phyloP scores from a whole-genome alignment of 2,888 invertebrate species.

The Alentia gelatinosa region DNA sequence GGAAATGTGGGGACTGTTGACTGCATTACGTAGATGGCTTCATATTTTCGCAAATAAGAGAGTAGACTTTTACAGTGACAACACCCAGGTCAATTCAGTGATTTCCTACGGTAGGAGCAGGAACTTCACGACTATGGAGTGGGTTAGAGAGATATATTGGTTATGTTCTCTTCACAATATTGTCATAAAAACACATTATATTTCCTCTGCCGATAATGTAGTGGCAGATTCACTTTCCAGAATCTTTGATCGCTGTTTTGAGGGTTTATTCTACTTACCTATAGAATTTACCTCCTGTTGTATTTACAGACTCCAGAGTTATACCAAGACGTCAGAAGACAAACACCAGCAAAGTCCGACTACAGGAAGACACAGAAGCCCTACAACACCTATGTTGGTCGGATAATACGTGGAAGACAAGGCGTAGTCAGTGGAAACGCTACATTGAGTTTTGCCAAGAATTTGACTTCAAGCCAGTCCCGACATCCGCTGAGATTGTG shows the following conservation, averaged over 20 bases:
- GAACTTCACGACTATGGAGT: neutral
- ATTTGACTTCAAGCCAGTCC: neutral
- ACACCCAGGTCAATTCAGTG: neutral
- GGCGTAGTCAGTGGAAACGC: neutral
- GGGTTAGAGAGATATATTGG: neutral
- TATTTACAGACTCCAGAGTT: neutral
- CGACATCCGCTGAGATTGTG: neutral
- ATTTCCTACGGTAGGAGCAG: neutral
- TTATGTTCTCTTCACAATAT: neutral
- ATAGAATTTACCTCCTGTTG: neutral
- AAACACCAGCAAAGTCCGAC: too few relatives aligned
- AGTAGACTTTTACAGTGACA: neutral
- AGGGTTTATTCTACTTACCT: neutral
- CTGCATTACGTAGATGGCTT: neutral
- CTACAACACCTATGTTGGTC: neutral
- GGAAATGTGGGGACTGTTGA: neutral
- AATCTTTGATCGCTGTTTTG: neutral
- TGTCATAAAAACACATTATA: neutral
- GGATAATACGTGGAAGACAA: neutral
- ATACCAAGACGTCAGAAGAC: too few relatives aligned
- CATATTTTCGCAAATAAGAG: neutral
- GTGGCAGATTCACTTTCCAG: neutral
- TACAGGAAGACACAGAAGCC: neutral
- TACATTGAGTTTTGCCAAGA: neutral
- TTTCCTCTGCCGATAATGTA: neutral